These are phyloP conservation scores for Eubasilissa regina DNA, from an alignment of 1,140 invertebrate genomes.

Conservation along the genomic window DNA sequence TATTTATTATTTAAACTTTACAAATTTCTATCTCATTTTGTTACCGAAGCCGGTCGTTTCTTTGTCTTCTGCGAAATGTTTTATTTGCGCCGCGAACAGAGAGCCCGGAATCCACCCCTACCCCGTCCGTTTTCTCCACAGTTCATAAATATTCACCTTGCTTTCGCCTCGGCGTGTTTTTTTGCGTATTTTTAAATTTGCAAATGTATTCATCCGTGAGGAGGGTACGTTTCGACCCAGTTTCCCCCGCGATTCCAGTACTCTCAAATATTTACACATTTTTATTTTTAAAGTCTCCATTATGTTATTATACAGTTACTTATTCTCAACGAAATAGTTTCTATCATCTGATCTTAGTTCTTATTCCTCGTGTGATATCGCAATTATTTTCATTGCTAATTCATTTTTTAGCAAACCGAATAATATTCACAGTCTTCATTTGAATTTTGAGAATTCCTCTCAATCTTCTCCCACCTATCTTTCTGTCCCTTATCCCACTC, in stretches of 20 bases:
- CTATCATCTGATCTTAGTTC: no score
- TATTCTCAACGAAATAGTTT: no score
- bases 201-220: constrained; percentile 59
- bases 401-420: no score
- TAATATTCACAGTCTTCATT: no score
- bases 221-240: constrained; percentile 42
- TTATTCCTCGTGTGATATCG: no score
- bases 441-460: no score
- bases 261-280: not conserved
- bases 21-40: constrained; percentile 38
- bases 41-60: constrained; percentile 4
- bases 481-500: no score
- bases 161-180: constrained; percentile 58
- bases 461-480: no score
- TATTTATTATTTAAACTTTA: constrained; percentile 17
- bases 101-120: constrained; percentile 4
- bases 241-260: constrained; percentile 40
- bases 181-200: constrained; percentile 59
- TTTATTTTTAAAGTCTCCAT: no score
- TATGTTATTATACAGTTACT: no score
- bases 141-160: constrained; percentile 61
- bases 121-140: constrained; percentile 49
- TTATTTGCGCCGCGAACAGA: constrained; percentile 35
- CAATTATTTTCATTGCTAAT: no score
- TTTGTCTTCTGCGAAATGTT: constrained; percentile 17